phyloP scores from a whole-genome alignment of 2,888 invertebrate species.

The Euzetes globulus region DNA sequence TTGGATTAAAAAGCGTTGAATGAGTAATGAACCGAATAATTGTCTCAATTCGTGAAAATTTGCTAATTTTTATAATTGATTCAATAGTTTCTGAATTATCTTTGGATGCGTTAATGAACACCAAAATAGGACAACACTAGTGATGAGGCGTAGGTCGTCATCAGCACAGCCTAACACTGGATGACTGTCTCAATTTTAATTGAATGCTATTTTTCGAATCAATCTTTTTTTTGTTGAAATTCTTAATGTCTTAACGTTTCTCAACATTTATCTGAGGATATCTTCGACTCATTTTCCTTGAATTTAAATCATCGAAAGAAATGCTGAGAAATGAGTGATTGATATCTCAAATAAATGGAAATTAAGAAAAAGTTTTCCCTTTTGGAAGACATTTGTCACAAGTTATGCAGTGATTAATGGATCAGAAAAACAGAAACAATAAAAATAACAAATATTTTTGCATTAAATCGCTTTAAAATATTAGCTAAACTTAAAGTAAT shows the following conservation, averaged over 20 bases:
- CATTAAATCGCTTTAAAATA: neutral
- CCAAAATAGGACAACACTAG: neutral
- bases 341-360: no score
- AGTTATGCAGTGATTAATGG: neutral
- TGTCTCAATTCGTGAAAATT: neutral
- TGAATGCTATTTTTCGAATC: no score
- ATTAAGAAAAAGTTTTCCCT: no score
- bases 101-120: neutral
- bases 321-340: no score
- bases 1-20: neutral
- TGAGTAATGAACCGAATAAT: conserved; percentile 19
- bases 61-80: neutral
- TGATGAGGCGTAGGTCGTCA: neutral
- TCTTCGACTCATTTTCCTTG: no score
- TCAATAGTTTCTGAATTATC: neutral
- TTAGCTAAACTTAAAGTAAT: neutral
- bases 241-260: no score
- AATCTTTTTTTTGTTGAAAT: no score
- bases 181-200: no score
- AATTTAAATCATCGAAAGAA: no score
- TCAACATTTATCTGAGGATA: no score
- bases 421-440: neutral
- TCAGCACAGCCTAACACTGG: no score
- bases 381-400: no score
- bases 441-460: neutral